phyloP scores from a whole-genome alignment of 2,888 invertebrate species.

The Homarus gammarus region DNA sequence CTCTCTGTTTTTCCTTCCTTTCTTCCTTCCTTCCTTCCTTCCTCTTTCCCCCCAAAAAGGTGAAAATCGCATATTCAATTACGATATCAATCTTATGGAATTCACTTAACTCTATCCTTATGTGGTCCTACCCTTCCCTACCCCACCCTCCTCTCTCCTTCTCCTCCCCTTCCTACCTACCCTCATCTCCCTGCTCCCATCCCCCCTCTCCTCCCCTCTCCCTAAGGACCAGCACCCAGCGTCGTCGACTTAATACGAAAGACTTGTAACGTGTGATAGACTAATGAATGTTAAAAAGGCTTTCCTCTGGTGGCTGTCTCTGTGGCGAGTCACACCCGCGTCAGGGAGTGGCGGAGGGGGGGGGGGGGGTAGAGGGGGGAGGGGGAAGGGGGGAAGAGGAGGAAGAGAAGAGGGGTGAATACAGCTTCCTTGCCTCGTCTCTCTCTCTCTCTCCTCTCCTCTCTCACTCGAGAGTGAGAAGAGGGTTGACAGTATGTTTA shows the following conservation, averaged over 20 bases:
- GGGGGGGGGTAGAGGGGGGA: neutral
- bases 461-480: no score
- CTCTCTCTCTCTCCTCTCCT: neutral
- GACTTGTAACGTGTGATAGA: constrained; percentile 60
- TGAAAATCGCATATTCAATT: constrained; percentile 51
- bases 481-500: no score
- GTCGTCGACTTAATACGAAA: constrained; percentile 45
- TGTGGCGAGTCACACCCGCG: neutral
- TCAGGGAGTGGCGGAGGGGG: neutral
- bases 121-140: neutral
- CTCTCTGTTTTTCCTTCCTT: no score
- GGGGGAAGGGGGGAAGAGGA: neutral
- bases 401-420: neutral
- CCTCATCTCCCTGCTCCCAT: neutral
- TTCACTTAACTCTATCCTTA: constrained; percentile 45
- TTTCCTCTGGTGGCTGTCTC: constrained; percentile 38
- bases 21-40: no score
- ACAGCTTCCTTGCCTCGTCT: neutral
- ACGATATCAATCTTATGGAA: constrained; percentile 53
- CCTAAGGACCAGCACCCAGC: neutral
- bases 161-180: neutral
- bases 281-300: constrained; percentile 68
- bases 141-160: neutral
- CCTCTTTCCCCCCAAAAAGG: constrained; percentile 5
- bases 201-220: neutral